phyloP scores from a whole-genome alignment of 2,888 invertebrate genomes.

The Tenthredo mesomela region DNA sequence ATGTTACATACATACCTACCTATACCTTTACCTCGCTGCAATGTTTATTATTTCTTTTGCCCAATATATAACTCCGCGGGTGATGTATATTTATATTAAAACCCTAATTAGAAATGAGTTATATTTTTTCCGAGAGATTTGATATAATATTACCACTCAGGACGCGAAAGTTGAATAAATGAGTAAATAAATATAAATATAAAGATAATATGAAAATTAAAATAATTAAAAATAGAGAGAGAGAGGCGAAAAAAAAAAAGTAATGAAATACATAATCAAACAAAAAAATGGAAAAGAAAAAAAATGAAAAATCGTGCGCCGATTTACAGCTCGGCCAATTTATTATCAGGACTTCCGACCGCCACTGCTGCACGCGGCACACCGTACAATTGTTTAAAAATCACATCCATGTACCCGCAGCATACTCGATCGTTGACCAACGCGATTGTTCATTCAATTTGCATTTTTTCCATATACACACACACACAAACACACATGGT shows the following conservation, averaged over 20 bases:
- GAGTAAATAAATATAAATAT: neutral
- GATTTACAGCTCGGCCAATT: constrained; percentile 41
- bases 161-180: neutral
- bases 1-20: neutral
- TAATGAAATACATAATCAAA: no score
- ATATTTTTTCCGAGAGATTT: neutral
- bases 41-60: neutral
- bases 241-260: neutral
- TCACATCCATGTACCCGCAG: constrained; percentile 14
- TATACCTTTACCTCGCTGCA: neutral
- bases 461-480: constrained; percentile 19
- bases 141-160: neutral
- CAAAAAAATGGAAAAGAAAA: neutral
- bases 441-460: constrained; percentile 36
- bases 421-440: neutral
- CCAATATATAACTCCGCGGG: neutral
- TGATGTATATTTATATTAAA: neutral
- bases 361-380: neutral
- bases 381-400: constrained; percentile 34
- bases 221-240: neutral
- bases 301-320: constrained; percentile 14
- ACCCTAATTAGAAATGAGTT: neutral
- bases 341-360: constrained; percentile 35
- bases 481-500: neutral
- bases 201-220: neutral